Evolutionary conservation across 2,797 vertebrate species (phyloP).

Genomic region (Acropternis orthonyx): DNA sequence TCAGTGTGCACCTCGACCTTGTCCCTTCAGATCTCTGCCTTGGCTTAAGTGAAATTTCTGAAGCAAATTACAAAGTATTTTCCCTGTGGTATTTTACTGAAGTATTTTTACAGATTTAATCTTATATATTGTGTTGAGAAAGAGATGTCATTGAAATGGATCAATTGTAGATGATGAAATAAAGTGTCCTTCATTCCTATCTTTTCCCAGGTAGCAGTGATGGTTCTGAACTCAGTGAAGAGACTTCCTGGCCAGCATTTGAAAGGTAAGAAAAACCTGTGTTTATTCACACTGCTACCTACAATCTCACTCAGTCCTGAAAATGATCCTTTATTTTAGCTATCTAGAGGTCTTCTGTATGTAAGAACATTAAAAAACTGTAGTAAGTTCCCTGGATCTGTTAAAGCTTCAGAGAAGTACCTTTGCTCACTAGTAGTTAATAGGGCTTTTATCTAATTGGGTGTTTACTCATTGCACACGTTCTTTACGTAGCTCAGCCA

Average conservation of each 20-base stretch:
- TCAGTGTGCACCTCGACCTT: background rate
- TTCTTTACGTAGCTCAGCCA: background rate
- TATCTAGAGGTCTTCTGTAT: background rate
- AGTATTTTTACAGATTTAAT: background rate
- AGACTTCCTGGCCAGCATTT: slow-evolving; percentile 97
- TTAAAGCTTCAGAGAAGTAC: background rate
- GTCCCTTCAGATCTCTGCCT: background rate
- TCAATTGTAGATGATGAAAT: background rate
- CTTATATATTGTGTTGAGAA: background rate
- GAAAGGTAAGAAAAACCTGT: slow-evolving; percentile 85
- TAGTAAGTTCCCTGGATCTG: background rate
- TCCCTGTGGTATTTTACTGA: background rate
- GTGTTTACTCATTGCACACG: background rate
- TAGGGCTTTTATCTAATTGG: background rate
- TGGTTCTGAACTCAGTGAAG: slow-evolving; percentile 97
- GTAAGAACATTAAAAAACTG: background rate
- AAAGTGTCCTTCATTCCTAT: background rate
- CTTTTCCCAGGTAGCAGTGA: slow-evolving; percentile 91
- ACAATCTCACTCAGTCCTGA: background rate
- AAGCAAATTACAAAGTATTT: background rate
- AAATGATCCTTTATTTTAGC: background rate
- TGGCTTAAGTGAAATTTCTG: background rate
- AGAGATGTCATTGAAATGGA: background rate
- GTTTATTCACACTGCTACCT: background rate
- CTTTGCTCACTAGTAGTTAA: background rate